Conservation (phyloP, 2,888 invertebrate species). For the Heliconius aoede region DNA sequence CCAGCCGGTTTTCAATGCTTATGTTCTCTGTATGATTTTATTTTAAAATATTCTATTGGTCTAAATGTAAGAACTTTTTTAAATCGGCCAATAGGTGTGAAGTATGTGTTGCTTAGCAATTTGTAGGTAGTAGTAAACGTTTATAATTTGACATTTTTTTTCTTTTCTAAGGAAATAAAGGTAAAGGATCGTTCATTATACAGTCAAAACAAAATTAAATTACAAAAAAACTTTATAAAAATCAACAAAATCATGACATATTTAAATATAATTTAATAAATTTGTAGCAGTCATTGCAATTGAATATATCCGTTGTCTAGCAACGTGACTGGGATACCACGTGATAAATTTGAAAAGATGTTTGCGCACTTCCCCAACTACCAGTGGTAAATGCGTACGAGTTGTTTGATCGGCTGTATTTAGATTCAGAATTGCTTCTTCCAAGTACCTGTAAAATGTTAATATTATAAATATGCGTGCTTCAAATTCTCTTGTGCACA, state of each 20-base stretch:
- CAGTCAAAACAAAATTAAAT: conserved; percentile 3
- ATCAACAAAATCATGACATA: conserved; percentile 27
- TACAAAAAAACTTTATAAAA: conserved; percentile 30
- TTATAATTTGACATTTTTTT: conserved; percentile 15
- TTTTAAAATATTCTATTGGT: conserved; percentile 6
- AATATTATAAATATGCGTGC: not conserved
- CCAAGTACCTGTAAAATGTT: conserved; percentile 88
- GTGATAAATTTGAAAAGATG: conserved; percentile 75
- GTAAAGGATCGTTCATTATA: conserved; percentile 18
- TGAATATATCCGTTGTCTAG: conserved; percentile 85
- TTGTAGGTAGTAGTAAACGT: conserved; percentile 10
- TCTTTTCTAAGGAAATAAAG: conserved; percentile 15
- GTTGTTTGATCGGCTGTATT: conserved; percentile 88
- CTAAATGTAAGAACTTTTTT: not conserved
- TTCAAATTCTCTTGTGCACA: too few relatives aligned
- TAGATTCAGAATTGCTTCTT: conserved; percentile 92
- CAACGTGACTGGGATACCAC: conserved; percentile 87
- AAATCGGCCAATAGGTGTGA: not conserved
- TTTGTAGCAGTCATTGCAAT: conserved; percentile 86
- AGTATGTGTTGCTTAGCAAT: not conserved
- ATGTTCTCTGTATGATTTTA: not conserved
- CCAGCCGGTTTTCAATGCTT: conserved; percentile 19
- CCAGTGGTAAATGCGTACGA: conserved; percentile 90
- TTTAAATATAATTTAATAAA: conserved; percentile 53
- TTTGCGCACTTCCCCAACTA: conserved; percentile 88